A percentile compares a stretch with the other conserved stretches of the same genome.
phyloP scores from a whole-genome alignment of 2,888 invertebrate species.

The Idaea biselata region DNA sequence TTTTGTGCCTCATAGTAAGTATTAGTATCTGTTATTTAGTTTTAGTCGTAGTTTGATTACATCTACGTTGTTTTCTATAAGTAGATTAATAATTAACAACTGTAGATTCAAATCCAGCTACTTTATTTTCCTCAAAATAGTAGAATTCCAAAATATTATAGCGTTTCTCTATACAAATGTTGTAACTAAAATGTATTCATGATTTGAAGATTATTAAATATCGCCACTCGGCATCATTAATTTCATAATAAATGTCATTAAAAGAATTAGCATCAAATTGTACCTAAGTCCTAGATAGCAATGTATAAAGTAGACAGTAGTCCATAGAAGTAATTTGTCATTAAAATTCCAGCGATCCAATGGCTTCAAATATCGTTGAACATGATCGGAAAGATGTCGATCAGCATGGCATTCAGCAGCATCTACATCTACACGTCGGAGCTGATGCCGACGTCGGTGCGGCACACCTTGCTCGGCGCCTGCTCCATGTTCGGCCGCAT shows the following conservation, averaged over 20 bases:
- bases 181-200: no score
- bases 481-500: conserved; percentile 85
- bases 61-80: neutral
- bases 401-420: conserved; percentile 73
- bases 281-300: no score
- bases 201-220: no score
- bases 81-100: no score
- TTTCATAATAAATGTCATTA: no score
- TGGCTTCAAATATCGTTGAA: conserved; percentile 75
- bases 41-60: neutral
- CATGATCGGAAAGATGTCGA: conserved; percentile 71
- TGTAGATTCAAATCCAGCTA: no score
- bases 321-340: conserved; percentile 1
- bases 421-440: conserved; percentile 82
- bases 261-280: no score
- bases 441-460: conserved; percentile 83
- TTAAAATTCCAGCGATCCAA: conserved; percentile 45
- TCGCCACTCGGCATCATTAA: no score
- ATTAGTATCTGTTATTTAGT: neutral
- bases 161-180: no score
- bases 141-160: no score
- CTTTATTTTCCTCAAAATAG: no score
- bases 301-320: conserved; percentile 16
- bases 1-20: conserved; percentile 78
- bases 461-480: conserved; percentile 82